Evolutionary conservation across 2,113 vertebrate species (phyloP), one percentile per base, ranked within the genome.

Genomic region (Pampusana beccarii): DNA sequence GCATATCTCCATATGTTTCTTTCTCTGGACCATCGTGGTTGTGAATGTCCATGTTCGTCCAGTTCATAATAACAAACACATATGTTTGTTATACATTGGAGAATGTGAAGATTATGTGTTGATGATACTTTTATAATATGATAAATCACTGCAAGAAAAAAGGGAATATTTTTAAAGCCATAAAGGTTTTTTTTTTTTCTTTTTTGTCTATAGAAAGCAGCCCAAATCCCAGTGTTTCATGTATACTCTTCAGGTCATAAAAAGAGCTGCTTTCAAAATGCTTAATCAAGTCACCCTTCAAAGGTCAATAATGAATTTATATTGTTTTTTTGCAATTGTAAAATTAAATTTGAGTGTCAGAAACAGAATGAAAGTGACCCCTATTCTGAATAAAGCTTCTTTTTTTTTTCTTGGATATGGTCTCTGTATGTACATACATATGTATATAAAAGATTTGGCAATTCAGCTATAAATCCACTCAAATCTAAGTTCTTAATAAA

Each of bases 121-220:
- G 88, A 96, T 93, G 72, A 96, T 95, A 88, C 40, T 74, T 96
- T 97, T 95, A 94, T n/a, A 93, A 85, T 80, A 82, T 24, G 86
- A 97, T 95, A 94, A 95, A 96, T 91, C 80, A 74, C 38, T 70
- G 31, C 33, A 77, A 64, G 53, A 67, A 73, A 91, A 48, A 79
- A 67, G 82, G 15, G 81, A 84, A 24, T 58, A 38, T 62, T 70
- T 46, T 83, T 24, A 64, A 95, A 64, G 66, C n/a, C 54, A 58
- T 67, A 80, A 65, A 40, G 29, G 72, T 25, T 56, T 83, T 78
- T 56, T 83, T 78, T 65, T 44, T 70, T 18, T 2, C 0, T 20
- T 67, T 61, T 84, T 58, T 48, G 5, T 2, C 50, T 62, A 13
- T 19, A 80, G 58, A 93, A 92, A 80, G 26, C 25, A 95, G 75